These are phyloP conservation scores for Cottoperca gobio DNA, from an alignment of 2,797 vertebrate species.

Conservation along the genomic window DNA sequence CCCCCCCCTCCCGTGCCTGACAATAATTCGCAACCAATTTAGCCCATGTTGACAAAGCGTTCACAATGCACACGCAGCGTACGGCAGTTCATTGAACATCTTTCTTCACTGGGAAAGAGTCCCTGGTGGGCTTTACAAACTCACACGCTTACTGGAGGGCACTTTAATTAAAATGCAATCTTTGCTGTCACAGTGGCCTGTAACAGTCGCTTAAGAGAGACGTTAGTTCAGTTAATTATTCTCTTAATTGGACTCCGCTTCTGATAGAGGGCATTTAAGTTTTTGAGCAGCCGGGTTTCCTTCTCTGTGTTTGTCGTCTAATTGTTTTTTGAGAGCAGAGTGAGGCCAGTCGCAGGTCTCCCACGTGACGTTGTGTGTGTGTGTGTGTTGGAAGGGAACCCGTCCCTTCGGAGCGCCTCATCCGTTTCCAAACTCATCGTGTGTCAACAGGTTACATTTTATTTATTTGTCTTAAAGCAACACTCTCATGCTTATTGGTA, in stretches of 20 bases:
- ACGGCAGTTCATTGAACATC: conserved; percentile 64
- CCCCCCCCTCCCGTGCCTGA: conserved; percentile 42
- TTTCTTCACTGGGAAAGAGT: conserved; percentile 63
- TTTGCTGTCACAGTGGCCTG: conserved; percentile 69
- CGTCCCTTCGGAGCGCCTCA: conserved; percentile 7
- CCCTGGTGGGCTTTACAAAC: conserved; percentile 71
- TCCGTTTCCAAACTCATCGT: neutral
- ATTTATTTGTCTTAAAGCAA: neutral
- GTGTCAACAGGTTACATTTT: neutral
- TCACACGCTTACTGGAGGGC: conserved; percentile 72
- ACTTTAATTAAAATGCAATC: conserved; percentile 82
- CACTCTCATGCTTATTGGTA: neutral
- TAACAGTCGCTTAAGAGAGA: conserved; percentile 77
- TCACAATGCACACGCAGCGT: conserved; percentile 39
- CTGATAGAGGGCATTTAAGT: conserved; percentile 49
- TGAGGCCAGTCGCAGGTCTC: conserved; percentile 9
- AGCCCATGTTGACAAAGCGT: conserved; percentile 46
- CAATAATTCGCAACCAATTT: conserved; percentile 72
- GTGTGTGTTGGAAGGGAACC: neutral
- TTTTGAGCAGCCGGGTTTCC: conserved; percentile 43
- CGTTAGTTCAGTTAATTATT: conserved; percentile 81
- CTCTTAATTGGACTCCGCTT: conserved; percentile 75
- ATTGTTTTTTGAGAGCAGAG: conserved; percentile 36
- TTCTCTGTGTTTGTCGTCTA: conserved; percentile 39
- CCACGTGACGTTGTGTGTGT: neutral